Base-by-base conservation (phyloP, 2,888 invertebrate genomes). In the Caenorhabditis auriculariae region DNA sequence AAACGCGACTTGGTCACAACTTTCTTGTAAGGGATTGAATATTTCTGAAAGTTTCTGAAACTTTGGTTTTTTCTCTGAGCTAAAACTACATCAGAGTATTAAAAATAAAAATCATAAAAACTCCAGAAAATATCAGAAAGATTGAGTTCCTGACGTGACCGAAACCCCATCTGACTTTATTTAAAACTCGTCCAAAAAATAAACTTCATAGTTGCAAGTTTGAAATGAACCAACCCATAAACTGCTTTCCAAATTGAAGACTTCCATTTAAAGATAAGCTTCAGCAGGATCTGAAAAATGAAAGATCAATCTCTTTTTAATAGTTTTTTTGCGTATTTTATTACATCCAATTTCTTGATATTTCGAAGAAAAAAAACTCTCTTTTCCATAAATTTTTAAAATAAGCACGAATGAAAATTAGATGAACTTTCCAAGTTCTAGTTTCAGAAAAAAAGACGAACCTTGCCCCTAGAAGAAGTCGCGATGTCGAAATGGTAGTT, bases 161-260 rank as follows among this genome's bases (percentile, higher is more conserved):
- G 23, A 21, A 48, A 28, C 37, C 5, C 50, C 29, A 44, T 44
- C 37, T 21, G 37, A 55, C 49, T 39, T 24, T 23, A 27, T 37
- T 29, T 48, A 43, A 54, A 54, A 54, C 47, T 54, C 47, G 54
- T 27, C 27, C 48, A 42, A 26, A 47, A 42, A 54, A 27, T 21
- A 24, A 24, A 44, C 26, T 32, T 45, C 35, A 21, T 51, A 35
- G 44, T 44, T 38, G 44, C 23, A 7, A 23, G 37, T 5, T 12
- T 15, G 2, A n/a, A 37, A 28, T 38, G 23, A 9, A 45, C 57
- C 45, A 28, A 57, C 63, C 55, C 55, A 60, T 60, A 62, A 46
- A 66, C 56, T 5, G 69, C 69, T 37, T 69, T 66, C 69, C 69
- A 69, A n/a, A 69, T 55, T 7, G 66, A 66, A 5, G 66, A 63